Conservation (phyloP, 1,140 invertebrate species). For the Drosophila nigromelanica region DNA sequence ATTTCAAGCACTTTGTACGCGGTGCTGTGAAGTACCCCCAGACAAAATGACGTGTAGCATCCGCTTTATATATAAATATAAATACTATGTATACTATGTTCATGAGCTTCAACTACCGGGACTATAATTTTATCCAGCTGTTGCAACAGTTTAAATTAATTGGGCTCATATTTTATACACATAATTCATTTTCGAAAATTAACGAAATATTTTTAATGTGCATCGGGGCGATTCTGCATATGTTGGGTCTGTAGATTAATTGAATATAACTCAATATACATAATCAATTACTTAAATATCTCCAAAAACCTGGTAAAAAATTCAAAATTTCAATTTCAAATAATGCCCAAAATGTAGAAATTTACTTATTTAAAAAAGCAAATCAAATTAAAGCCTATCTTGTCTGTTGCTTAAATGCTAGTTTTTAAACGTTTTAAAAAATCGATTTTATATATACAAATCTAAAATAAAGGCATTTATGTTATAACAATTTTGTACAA, state of each 20-base stretch:
- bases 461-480: no score
- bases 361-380: no score
- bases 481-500: no score
- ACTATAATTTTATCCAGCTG: slow-evolving; percentile 19
- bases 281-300: no score
- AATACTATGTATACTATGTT: background rate
- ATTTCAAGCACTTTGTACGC: slow-evolving; percentile 33
- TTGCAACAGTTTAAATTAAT: slow-evolving; percentile 13
- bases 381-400: no score
- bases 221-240: background rate
- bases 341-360: no score
- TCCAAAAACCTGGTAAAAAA: no score
- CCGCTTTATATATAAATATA: slow-evolving; percentile 2
- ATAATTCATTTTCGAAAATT: background rate
- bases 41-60: background rate
- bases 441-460: no score
- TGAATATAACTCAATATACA: no score
- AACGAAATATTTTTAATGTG: background rate
- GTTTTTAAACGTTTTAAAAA: no score
- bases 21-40: background rate
- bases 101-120: slow-evolving; percentile 7
- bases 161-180: background rate
- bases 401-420: no score
- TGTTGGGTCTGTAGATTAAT: background rate
- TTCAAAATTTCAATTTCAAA: no score